These are phyloP conservation scores for Mastomys natalensis DNA, from an alignment of 2,113 vertebrate genomes.

Conservation along the genomic window DNA sequence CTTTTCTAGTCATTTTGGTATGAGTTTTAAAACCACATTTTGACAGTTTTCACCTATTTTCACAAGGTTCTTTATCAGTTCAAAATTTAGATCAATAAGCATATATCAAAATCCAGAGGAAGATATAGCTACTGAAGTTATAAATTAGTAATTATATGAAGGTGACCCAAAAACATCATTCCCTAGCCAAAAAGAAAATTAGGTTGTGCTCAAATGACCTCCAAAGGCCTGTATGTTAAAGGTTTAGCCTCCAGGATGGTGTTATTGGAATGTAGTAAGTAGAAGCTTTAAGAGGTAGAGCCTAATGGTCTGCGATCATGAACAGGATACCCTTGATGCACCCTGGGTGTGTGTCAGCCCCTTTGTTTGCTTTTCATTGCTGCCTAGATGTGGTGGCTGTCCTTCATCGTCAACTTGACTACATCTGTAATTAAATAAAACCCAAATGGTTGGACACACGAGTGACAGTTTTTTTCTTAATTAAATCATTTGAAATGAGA, in stretches of 20 bases:
- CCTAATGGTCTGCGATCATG: not conserved
- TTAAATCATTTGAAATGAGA: not conserved
- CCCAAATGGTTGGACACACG: not conserved
- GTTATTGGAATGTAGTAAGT: not conserved
- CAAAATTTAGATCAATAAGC: conserved; percentile 39
- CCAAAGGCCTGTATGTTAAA: not conserved
- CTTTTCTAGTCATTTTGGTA: conserved; percentile 41
- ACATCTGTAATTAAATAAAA: not conserved
- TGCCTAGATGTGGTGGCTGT: not conserved
- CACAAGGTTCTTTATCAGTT: conserved; percentile 37
- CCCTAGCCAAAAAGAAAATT: conserved; percentile 16
- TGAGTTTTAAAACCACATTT: conserved; percentile 48
- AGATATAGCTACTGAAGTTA: conserved; percentile 27
- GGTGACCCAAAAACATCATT: conserved; percentile 24
- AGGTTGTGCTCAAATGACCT: not conserved
- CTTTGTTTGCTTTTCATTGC: not conserved
- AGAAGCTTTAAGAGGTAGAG: not conserved
- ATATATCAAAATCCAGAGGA: conserved; percentile 23
- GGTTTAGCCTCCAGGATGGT: not conserved
- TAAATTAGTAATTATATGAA: conserved; percentile 37
- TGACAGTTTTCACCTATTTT: conserved; percentile 47
- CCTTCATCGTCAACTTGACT: not conserved
- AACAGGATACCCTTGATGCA: not conserved
- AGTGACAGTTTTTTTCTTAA: not conserved
- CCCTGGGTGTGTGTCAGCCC: not conserved